phyloP scores from a whole-genome alignment of 2,888 invertebrate genomes.

The Dyspetes luteomarginatus region DNA sequence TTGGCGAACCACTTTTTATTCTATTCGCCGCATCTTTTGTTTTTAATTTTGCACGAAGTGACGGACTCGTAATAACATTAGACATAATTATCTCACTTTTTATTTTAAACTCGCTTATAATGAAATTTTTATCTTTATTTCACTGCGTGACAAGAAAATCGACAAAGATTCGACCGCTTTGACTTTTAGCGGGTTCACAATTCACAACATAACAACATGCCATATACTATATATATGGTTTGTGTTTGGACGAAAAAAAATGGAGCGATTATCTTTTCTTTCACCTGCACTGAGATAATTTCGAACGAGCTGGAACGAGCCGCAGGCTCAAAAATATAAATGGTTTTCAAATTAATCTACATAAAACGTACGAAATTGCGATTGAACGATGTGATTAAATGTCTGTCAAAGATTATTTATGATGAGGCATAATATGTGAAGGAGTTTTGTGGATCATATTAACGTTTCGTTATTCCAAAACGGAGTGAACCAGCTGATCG shows the following conservation, averaged over 20 bases:
- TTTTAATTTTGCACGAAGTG: constrained; percentile 71
- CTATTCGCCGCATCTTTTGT: constrained; percentile 73
- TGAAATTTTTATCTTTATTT: background rate
- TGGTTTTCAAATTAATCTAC: no score
- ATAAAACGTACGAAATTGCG: background rate
- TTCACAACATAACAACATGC: constrained; percentile 1
- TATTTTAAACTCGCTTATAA: background rate
- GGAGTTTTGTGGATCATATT: no score
- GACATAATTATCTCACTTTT: constrained; percentile 66
- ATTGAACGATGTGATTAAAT: no score
- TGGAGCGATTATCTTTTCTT: no score
- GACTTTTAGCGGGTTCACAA: constrained; percentile 21
- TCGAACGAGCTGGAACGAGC: no score
- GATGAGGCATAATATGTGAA: no score
- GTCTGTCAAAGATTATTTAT: no score
- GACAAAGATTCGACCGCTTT: constrained; percentile 1
- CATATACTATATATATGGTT: background rate
- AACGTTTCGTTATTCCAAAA: background rate
- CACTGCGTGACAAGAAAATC: background rate
- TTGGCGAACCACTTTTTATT: constrained; percentile 80
- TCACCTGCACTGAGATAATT: no score
- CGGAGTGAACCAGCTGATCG: background rate
- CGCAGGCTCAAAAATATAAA: no score
- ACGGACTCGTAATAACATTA: constrained; percentile 69
- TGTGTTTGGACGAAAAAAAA: background rate